Percentiles rank a stretch among this genome's conserved stretches.
Conservation (phyloP, 2,888 invertebrate species). For the Carpatolechia fugitivella region DNA sequence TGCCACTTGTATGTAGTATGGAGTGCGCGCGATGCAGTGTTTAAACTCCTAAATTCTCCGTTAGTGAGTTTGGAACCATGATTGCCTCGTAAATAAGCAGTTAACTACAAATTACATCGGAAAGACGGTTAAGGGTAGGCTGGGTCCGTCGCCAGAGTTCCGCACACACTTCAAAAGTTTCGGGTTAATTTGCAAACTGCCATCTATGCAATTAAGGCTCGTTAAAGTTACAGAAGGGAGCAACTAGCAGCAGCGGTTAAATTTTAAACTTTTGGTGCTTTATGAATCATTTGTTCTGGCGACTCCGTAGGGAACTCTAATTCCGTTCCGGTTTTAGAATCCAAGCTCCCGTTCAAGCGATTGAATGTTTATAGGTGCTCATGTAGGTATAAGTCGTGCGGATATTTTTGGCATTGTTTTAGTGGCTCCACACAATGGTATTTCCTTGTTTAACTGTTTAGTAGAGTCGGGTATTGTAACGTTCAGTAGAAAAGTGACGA, state of each 20-base stretch:
- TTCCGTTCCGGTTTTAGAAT: constrained; percentile 4
- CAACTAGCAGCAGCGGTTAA: background rate
- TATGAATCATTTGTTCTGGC: constrained; percentile 1
- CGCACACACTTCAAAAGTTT: constrained; percentile 3
- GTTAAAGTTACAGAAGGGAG: background rate
- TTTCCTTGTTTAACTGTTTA: constrained; percentile 57
- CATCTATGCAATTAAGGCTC: background rate
- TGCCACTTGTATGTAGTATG: constrained; percentile 4
- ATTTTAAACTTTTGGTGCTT: background rate
- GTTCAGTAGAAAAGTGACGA: background rate
- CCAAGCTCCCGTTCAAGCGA: background rate
- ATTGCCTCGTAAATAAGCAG: constrained; percentile 41
- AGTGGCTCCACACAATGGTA: constrained; percentile 38
- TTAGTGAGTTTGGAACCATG: constrained; percentile 34
- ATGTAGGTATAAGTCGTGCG: constrained; percentile 21
- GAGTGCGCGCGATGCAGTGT: constrained; percentile 5
- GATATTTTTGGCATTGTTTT: constrained; percentile 59
- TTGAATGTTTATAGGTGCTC: constrained; percentile 32
- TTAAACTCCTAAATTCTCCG: constrained; percentile 35
- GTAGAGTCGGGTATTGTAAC: background rate
- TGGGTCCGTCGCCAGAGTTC: constrained; percentile 9
- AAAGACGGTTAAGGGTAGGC: constrained; percentile 28
- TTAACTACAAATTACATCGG: constrained; percentile 33
- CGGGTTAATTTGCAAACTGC: background rate
- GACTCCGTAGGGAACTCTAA: constrained; percentile 1